Percentiles rank a stretch among this genome's conserved stretches.
Conservation (phyloP, 2,888 invertebrate genomes). For the Stegana nigrithorax region DNA sequence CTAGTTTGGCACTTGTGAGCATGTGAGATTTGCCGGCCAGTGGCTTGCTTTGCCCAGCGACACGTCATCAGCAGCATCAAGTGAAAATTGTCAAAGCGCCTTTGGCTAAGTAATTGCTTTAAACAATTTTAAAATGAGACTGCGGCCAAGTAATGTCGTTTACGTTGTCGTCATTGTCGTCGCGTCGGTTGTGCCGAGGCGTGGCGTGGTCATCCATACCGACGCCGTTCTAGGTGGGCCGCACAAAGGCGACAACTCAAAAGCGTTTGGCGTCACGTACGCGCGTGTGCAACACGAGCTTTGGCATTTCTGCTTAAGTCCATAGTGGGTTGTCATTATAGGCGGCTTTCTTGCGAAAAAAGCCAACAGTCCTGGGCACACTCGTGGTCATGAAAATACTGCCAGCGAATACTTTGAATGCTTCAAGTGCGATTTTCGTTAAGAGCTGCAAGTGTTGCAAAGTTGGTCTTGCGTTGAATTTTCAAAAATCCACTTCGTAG, state of each 20-base stretch:
- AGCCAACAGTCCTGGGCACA: constrained; percentile 52
- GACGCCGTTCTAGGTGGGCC: not conserved
- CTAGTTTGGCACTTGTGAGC: no score
- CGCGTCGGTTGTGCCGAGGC: no score
- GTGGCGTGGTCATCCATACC: not conserved
- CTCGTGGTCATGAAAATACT: constrained; percentile 46
- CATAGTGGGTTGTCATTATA: constrained; percentile 12
- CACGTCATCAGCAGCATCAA: not conserved
- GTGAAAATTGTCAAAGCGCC: constrained; percentile 12
- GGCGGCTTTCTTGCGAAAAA: constrained; percentile 39
- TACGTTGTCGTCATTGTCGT: constrained; percentile 21
- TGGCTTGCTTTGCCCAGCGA: not conserved
- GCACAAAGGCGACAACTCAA: not conserved
- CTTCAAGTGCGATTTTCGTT: no score
- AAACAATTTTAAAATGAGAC: constrained; percentile 38
- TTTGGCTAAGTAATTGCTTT: constrained; percentile 24
- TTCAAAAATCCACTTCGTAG: no score
- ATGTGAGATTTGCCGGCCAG: no score
- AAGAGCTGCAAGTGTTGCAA: no score
- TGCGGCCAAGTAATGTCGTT: constrained; percentile 25
- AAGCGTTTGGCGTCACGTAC: constrained; percentile 32
- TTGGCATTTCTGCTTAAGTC: constrained; percentile 21
- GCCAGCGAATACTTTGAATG: no score
- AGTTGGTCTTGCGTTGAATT: no score
- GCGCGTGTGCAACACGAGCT: constrained; percentile 62